Conservation (phyloP, 1,140 invertebrate genomes). For the Helicoverpa zea region DNA sequence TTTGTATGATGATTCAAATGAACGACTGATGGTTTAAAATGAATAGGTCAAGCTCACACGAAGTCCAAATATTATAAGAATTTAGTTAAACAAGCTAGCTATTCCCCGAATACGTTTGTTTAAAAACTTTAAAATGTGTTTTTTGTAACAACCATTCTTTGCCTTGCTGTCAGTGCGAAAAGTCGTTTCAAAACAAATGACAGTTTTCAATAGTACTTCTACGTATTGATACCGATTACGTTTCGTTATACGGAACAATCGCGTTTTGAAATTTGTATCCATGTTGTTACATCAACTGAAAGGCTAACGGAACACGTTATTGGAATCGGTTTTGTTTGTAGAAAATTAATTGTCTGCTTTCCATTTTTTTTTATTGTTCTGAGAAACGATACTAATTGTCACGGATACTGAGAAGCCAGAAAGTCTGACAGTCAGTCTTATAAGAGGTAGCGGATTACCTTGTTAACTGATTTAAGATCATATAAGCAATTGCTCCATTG, state of each 20-base stretch:
- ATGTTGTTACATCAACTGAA: neutral
- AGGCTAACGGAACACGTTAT: neutral
- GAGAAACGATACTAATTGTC: no score
- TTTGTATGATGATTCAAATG: no score
- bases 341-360: no score
- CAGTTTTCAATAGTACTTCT: constrained; percentile 12
- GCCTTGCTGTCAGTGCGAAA: neutral
- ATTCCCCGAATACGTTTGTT: neutral
- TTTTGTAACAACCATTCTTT: neutral
- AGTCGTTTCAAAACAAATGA: neutral
- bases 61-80: no score
- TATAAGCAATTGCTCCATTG: no score
- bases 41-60: no score
- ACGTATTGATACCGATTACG: neutral
- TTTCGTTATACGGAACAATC: neutral
- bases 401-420: no score
- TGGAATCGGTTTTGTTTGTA: neutral
- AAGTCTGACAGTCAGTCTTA: no score
- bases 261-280: neutral
- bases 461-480: no score
- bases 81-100: neutral
- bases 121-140: constrained; percentile 9
- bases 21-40: no score
- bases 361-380: no score
- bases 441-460: no score